Conservation (phyloP, 2,113 vertebrate genomes). For the Scalopus aquaticus region DNA sequence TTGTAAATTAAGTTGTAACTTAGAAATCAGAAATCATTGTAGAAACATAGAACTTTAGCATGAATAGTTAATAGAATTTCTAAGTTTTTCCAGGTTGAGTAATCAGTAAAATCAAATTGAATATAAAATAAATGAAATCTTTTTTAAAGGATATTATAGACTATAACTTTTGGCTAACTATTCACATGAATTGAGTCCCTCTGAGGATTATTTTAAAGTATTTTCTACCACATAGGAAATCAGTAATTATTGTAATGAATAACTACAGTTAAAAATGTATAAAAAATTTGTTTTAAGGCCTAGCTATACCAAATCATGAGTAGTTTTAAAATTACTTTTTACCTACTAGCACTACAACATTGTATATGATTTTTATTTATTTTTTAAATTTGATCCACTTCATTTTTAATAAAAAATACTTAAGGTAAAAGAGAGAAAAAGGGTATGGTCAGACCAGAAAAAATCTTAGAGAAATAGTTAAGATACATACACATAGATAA, state of each 20-base stretch:
- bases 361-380: constrained; percentile 34
- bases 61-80: constrained; percentile 13
- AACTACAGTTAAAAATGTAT: constrained; percentile 20
- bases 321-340: constrained; percentile 55
- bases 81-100: constrained; percentile 53
- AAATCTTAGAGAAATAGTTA: not conserved
- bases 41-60: constrained; percentile 13
- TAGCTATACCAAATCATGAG: constrained; percentile 31
- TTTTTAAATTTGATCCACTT: constrained; percentile 43
- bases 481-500: not conserved
- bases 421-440: constrained; percentile 32
- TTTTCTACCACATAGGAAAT: constrained; percentile 42
- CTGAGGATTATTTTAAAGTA: constrained; percentile 55
- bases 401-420: constrained; percentile 50
- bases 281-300: constrained; percentile 21
- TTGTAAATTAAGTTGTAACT: constrained; percentile 52
- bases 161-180: not conserved
- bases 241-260: constrained; percentile 49
- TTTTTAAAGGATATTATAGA: constrained; percentile 32
- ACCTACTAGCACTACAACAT: not conserved
- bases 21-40: constrained; percentile 58
- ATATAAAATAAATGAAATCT: constrained; percentile 58
- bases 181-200: constrained; percentile 41
- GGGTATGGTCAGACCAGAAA: not conserved
- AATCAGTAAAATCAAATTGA: constrained; percentile 56